Percentiles rank a stretch among this genome's conserved stretches.
These are phyloP conservation scores for Spilosoma lubricipeda DNA, from an alignment of 2,888 invertebrate species.

Conservation along the genomic window DNA sequence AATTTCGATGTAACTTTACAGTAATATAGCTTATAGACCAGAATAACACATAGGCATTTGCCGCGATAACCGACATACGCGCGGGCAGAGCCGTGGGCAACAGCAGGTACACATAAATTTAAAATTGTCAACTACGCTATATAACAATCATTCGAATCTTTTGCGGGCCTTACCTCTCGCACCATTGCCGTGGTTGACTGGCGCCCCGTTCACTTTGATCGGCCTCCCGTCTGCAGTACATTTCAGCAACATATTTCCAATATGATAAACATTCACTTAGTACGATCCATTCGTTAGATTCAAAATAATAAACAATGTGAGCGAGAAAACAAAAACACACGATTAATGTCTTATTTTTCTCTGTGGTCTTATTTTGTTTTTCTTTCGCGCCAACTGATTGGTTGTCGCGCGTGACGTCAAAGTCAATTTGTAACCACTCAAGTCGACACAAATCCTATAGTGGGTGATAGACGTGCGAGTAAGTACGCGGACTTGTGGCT, in stretches of 20 bases:
- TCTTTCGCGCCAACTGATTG: conserved; percentile 76
- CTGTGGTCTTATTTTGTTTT: conserved; percentile 54
- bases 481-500: too few relatives aligned
- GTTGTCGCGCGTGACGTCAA: conserved; percentile 78
- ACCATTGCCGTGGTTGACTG: conserved; percentile 77
- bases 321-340: conserved; percentile 66
- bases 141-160: conserved; percentile 6
- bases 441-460: conserved; percentile 69
- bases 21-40: too few relatives aligned
- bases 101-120: neutral
- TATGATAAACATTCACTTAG: conserved; percentile 65
- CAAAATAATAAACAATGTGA: conserved; percentile 57
- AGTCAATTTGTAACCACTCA: conserved; percentile 78
- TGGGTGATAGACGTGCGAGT: too few relatives aligned
- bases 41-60: too few relatives aligned
- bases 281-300: conserved; percentile 69
- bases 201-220: conserved; percentile 81
- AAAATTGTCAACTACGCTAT: neutral
- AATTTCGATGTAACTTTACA: too few relatives aligned
- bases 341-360: conserved; percentile 46
- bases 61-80: too few relatives aligned
- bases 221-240: conserved; percentile 83
- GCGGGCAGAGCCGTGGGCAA: too few relatives aligned
- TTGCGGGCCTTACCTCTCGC: conserved; percentile 77
- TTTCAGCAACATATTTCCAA: conserved; percentile 82